phyloP scores from a whole-genome alignment of 2,888 invertebrate species.

The Anoplius nigerrimus region DNA sequence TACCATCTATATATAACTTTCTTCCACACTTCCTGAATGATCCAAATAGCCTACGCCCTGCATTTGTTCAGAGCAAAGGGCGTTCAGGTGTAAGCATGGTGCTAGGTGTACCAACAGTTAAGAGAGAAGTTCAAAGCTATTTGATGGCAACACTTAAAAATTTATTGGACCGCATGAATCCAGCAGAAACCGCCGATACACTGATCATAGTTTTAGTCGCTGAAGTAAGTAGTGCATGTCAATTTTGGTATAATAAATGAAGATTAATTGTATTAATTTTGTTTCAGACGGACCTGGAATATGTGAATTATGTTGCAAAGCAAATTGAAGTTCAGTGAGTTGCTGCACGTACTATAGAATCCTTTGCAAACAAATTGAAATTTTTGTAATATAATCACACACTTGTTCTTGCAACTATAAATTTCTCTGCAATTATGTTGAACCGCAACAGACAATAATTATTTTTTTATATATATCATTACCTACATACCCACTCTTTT shows the following conservation, averaged over 20 bases:
- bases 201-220: slow-evolving; percentile 92
- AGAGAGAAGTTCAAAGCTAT: slow-evolving; percentile 91
- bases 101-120: slow-evolving; percentile 93
- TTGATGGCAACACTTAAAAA: slow-evolving; percentile 90
- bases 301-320: slow-evolving; percentile 84
- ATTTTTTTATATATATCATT: too few species aligned
- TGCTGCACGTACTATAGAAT: slow-evolving; percentile 1
- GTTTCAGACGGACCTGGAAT: slow-evolving; percentile 83
- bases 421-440: too few species aligned
- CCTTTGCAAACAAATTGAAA: too few species aligned
- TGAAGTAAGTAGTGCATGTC: slow-evolving; percentile 77
- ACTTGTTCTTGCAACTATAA: too few species aligned
- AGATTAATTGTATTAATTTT: not conserved
- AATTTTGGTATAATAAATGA: not conserved
- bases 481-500: too few species aligned
- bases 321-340: slow-evolving; percentile 86
- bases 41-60: slow-evolving; percentile 85
- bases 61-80: slow-evolving; percentile 85
- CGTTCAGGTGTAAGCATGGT: slow-evolving; percentile 87
- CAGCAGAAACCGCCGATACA: slow-evolving; percentile 84
- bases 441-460: too few species aligned
- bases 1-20: slow-evolving; percentile 90
- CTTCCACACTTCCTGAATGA: slow-evolving; percentile 90
- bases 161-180: slow-evolving; percentile 86
- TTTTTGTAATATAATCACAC: too few species aligned